Evolutionary conservation across 2,888 invertebrate genomes (phyloP).

Genomic region (Deroplatys truncata): DNA sequence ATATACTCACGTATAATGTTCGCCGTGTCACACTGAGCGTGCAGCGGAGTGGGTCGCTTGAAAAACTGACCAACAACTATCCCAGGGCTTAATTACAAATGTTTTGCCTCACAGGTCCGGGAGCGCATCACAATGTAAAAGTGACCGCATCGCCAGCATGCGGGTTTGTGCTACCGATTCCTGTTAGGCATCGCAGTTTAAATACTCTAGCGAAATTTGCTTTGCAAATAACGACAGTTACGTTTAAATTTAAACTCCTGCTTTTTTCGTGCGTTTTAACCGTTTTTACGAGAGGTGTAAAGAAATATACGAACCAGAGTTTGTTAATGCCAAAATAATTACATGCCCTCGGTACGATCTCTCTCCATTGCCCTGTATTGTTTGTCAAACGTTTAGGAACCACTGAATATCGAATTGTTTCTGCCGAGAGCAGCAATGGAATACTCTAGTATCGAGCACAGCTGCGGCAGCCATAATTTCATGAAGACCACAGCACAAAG

Average conservation of each 20-base stretch:
- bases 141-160: not conserved
- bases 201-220: not conserved
- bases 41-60: not conserved
- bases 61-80: not conserved
- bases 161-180: not conserved
- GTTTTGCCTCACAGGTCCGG: not conserved
- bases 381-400: no score
- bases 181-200: not conserved
- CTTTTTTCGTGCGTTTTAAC: no score
- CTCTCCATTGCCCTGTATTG: no score
- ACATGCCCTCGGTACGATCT: no score
- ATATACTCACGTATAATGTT: not conserved
- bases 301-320: no score
- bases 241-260: not conserved
- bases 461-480: no score
- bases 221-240: not conserved
- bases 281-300: no score
- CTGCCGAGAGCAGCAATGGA: no score
- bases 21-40: not conserved
- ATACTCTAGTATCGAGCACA: no score
- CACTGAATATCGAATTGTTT: no score
- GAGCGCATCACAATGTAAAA: not conserved
- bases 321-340: no score
- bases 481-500: no score
- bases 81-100: not conserved